Conservation (phyloP, 1,140 invertebrate species). For the Charaxes varanes region DNA sequence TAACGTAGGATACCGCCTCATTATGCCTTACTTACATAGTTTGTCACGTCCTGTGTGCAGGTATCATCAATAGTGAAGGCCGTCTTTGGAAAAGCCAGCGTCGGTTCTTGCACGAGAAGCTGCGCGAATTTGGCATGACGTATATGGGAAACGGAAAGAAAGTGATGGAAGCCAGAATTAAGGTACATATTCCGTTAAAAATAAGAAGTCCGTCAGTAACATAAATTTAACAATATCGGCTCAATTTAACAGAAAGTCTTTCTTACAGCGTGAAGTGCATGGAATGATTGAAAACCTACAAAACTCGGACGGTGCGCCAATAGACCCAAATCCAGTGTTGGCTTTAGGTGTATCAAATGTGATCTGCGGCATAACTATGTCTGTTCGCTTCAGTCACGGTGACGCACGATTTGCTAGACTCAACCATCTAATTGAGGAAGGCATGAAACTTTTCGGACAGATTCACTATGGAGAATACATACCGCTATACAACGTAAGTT, state of each 20-base stretch:
- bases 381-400: conserved; percentile 85
- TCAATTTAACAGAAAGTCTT: too few species aligned
- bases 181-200: conserved; percentile 75
- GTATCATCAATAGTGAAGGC: conserved; percentile 93
- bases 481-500: conserved; percentile 73
- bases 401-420: conserved; percentile 85
- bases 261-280: conserved; percentile 83
- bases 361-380: conserved; percentile 93
- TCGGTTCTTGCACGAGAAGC: conserved; percentile 90
- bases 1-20: conserved; percentile 22
- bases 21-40: conserved; percentile 38
- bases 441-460: conserved; percentile 89
- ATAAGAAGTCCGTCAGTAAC: too few species aligned
- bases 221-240: too few species aligned
- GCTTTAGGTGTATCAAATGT: conserved; percentile 92
- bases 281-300: conserved; percentile 80
- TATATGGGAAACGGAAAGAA: conserved; percentile 85
- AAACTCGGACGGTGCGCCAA: conserved; percentile 76
- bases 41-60: conserved; percentile 76
- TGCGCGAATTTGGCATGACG: conserved; percentile 93
- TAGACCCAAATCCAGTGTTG: conserved; percentile 82
- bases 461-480: conserved; percentile 81
- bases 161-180: conserved; percentile 90
- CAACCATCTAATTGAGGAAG: conserved; percentile 90
- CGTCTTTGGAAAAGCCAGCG: conserved; percentile 94